phyloP scores from a whole-genome alignment of 2,113 vertebrate genomes.

The Cheirogaleus medius region DNA sequence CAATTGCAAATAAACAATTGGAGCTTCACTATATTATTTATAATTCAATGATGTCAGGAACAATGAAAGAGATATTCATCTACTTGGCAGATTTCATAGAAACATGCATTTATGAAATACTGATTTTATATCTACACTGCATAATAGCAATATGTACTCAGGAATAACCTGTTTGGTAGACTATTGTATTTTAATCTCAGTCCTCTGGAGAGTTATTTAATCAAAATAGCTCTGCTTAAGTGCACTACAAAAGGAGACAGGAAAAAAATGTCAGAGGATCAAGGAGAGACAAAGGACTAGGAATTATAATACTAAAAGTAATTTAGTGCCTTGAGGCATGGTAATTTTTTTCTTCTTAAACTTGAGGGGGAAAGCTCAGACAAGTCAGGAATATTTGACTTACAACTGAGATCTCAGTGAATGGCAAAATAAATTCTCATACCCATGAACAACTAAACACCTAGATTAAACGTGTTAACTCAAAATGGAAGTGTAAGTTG shows the following conservation, averaged over 20 bases:
- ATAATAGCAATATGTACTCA: constrained; percentile 69
- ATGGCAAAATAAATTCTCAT: constrained; percentile 58
- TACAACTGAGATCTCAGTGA: constrained; percentile 58
- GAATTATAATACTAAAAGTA: constrained; percentile 56
- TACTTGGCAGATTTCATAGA: constrained; percentile 67
- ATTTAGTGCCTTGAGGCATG: constrained; percentile 62
- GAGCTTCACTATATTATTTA: constrained; percentile 77
- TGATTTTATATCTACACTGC: constrained; percentile 69
- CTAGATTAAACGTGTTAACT: constrained; percentile 60
- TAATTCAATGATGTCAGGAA: constrained; percentile 76
- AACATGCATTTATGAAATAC: constrained; percentile 78
- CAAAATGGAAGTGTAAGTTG: constrained; percentile 67
- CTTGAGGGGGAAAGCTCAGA: constrained; percentile 2
- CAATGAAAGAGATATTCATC: constrained; percentile 73
- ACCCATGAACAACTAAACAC: constrained; percentile 28
- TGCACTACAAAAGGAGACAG: constrained; percentile 71
- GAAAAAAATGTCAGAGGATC: constrained; percentile 70
- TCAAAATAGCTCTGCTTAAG: constrained; percentile 81
- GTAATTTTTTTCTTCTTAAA: constrained; percentile 47
- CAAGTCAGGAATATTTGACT: constrained; percentile 31
- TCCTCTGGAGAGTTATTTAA: constrained; percentile 81
- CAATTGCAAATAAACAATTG: constrained; percentile 77
- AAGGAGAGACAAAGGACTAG: constrained; percentile 70
- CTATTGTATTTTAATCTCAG: constrained; percentile 75
- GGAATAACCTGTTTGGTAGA: constrained; percentile 78